These are phyloP conservation scores for Tinea pellionella DNA, from an alignment of 2,888 invertebrate species.

Conservation along the genomic window DNA sequence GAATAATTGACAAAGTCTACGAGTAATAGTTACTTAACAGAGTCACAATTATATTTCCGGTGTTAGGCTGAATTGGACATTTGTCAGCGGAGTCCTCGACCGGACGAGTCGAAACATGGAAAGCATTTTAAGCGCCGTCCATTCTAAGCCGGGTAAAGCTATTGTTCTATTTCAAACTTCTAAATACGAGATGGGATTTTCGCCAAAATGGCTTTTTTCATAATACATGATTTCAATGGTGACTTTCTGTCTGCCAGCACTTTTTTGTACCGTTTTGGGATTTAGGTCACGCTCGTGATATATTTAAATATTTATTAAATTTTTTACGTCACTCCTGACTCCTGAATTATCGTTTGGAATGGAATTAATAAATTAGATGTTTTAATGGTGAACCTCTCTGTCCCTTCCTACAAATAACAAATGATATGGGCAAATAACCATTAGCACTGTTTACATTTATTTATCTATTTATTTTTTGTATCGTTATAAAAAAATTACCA, in stretches of 20 bases:
- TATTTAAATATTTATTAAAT: background rate
- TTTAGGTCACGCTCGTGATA: background rate
- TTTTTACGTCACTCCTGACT: background rate
- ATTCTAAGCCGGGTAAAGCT: constrained; percentile 34
- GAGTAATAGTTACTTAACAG: constrained; percentile 21
- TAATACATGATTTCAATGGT: background rate
- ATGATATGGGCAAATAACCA: background rate
- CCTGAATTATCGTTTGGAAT: background rate
- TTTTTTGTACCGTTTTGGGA: background rate
- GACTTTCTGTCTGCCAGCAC: background rate
- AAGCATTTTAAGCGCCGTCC: constrained; percentile 62
- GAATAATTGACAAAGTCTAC: background rate
- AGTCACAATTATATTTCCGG: constrained; percentile 53
- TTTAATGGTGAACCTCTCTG: background rate
- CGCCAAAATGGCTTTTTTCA: background rate
- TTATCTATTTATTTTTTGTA: too few relatives aligned
- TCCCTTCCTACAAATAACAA: background rate
- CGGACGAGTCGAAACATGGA: constrained; percentile 61
- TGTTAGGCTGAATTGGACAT: constrained; percentile 21
- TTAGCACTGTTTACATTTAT: background rate
- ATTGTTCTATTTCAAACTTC: constrained; percentile 42
- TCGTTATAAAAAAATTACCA: background rate
- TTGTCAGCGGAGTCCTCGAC: constrained; percentile 28
- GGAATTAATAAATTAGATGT: background rate
- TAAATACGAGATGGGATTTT: constrained; percentile 1